Percentiles rank a stretch among this genome's conserved stretches.
phyloP scores from a whole-genome alignment of 1,140 invertebrate species.

The Hormaphis cornu region DNA sequence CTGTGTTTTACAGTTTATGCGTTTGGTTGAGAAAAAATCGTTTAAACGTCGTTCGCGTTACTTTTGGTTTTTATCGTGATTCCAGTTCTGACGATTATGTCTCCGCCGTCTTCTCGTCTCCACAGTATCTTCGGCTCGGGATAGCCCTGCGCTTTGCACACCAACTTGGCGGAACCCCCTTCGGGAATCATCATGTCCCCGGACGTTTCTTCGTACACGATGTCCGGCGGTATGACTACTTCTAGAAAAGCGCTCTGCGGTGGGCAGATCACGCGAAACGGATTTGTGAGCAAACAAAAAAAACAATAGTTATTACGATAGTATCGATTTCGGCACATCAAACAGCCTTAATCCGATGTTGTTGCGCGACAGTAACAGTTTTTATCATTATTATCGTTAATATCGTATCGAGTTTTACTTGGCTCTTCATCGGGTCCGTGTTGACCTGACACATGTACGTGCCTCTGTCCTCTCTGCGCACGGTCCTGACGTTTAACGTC shows the following conservation, averaged over 20 bases:
- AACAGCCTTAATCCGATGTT: background rate
- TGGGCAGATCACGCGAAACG: constrained; percentile 28
- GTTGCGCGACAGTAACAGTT: background rate
- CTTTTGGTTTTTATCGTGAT: constrained; percentile 37
- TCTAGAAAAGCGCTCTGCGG: constrained; percentile 69
- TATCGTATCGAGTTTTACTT: constrained; percentile 50
- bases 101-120: constrained; percentile 74
- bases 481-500: constrained; percentile 73
- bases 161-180: constrained; percentile 74
- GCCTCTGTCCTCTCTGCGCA: constrained; percentile 72
- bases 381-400: background rate
- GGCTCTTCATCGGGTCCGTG: constrained; percentile 86
- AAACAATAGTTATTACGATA: background rate
- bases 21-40: no score
- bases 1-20: no score
- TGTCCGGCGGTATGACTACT: constrained; percentile 84
- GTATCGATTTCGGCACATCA: background rate
- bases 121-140: constrained; percentile 75
- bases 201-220: constrained; percentile 76
- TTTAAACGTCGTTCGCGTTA: constrained; percentile 10
- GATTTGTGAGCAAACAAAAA: background rate
- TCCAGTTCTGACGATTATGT: constrained; percentile 59
- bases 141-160: constrained; percentile 75
- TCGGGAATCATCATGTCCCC: constrained; percentile 85
- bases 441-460: constrained; percentile 90